These are phyloP conservation scores for Dione vanillae DNA, from an alignment of 2,888 invertebrate species.

Conservation along the genomic window DNA sequence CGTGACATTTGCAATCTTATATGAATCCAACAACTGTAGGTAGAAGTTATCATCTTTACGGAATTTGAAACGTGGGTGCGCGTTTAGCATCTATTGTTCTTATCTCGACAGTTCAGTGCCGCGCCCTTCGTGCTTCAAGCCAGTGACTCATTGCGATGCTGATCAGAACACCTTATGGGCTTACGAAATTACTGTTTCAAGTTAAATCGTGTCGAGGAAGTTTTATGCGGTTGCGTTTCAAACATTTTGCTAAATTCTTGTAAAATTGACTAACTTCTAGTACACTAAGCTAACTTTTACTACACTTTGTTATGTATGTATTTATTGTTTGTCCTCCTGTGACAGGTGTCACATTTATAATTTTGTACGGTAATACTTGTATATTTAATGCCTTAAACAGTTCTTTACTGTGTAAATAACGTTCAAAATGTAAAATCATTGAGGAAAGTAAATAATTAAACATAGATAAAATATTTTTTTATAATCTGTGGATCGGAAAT, in stretches of 20 bases:
- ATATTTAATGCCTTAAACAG: too few relatives aligned
- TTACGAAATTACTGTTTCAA: constrained; percentile 65
- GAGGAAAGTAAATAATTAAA: too few relatives aligned
- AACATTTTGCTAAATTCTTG: constrained; percentile 50
- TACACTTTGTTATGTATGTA: too few relatives aligned
- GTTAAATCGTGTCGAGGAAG: constrained; percentile 65
- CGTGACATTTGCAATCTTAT: constrained; percentile 8
- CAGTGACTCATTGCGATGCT: constrained; percentile 59
- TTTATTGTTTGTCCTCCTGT: too few relatives aligned
- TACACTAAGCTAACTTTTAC: constrained; percentile 49
- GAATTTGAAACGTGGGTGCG: constrained; percentile 46
- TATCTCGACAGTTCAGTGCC: constrained; percentile 49
- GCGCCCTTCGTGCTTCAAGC: constrained; percentile 54
- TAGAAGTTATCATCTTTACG: constrained; percentile 41
- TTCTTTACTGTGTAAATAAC: too few relatives aligned
- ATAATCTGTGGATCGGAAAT: too few relatives aligned
- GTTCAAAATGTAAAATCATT: too few relatives aligned
- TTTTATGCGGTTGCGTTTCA: constrained; percentile 57
- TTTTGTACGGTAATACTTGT: too few relatives aligned
- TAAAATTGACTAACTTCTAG: constrained; percentile 55
- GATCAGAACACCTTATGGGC: constrained; percentile 65
- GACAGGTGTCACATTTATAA: too few relatives aligned
- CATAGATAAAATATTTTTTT: too few relatives aligned
- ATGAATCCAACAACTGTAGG: neutral
- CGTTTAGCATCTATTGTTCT: constrained; percentile 54